Evolutionary conservation across 2,113 vertebrate genomes (phyloP).

Genomic region (Anhinga rufa): DNA sequence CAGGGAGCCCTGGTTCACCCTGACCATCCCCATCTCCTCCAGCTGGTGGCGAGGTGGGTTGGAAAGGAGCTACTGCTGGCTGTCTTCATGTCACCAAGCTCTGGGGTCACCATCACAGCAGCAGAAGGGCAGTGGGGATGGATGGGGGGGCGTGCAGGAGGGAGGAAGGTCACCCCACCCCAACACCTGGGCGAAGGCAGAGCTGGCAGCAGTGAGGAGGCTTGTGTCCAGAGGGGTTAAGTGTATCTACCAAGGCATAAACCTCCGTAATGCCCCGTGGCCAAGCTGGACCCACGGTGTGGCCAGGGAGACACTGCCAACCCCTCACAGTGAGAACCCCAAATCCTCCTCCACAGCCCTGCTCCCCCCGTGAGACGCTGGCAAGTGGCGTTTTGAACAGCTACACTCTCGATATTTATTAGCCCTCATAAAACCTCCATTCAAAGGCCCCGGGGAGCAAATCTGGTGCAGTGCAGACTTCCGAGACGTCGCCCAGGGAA

Average conservation of each 20-base stretch:
- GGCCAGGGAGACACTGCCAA: neutral
- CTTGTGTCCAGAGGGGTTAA: neutral
- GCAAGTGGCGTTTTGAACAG: neutral
- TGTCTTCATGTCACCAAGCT: neutral
- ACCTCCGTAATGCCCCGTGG: neutral
- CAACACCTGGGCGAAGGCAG: accelerated
- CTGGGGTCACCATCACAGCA: neutral
- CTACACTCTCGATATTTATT: neutral
- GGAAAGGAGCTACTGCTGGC: neutral
- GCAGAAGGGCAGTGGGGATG: neutral
- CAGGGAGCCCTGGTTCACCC: neutral
- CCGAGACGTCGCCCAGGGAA: neutral
- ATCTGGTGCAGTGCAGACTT: neutral
- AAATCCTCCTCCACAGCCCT: neutral
- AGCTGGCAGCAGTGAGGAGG: neutral
- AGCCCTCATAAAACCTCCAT: neutral
- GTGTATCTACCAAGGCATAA: neutral
- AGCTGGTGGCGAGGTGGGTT: too few relatives aligned
- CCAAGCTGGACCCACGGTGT: accelerated
- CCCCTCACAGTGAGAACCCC: neutral
- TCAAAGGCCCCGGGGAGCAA: neutral
- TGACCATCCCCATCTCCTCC: neutral
- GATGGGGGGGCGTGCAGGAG: neutral
- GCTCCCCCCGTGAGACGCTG: neutral
- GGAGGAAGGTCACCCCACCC: neutral